Evolutionary conservation across 1,140 invertebrate species (phyloP), one percentile per base, ranked within the genome.

Genomic region (Heliconius eleuchia): DNA sequence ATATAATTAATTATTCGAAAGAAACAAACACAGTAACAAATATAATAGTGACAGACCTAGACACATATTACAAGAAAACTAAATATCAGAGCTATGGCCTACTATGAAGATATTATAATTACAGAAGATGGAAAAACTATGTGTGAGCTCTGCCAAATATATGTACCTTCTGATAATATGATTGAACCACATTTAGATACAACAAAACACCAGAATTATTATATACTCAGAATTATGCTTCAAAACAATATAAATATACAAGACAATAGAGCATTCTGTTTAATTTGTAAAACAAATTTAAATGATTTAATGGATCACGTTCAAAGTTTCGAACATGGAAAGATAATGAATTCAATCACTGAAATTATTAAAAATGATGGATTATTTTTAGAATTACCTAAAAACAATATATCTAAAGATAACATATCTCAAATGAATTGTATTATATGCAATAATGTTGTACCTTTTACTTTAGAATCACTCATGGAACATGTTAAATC

Each of bases 51-150:
- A 13, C 9, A 27, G 23, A 57, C 11, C 60, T 66, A 30, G 23
- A 66, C 8, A 66, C 8, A 4, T 66, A n/a, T 52, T 46, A 4
- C 13, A n/a, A 6, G 42, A 71, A 52, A 52, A 79, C 3, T 70
- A 71, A 79, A 66, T 66, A n/a, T 71, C 34, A 39, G 7, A 72
- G 71, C 71, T 75, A 88, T 89, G 86, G 85, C 85, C 72, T 84
- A 87, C 57, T 84, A 87, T 73, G 84, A 85, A 83, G 85, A 89
- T 74, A 85, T 88, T 13, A 52, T 85, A 50, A 57, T 83, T 23
- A 72, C 73, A 23, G 39, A 78, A 27, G 80, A 80, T 75, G 80
- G 79, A 71, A 73, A 82, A 75, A 50, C 72, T 9, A 80, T 84
- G 75, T 88, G 87, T 60, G 73, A 71, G 11, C 55, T 88, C 74